Evolutionary conservation across 1,140 invertebrate genomes (phyloP).

Genomic region (Caenorhabditis elegans): DNA sequence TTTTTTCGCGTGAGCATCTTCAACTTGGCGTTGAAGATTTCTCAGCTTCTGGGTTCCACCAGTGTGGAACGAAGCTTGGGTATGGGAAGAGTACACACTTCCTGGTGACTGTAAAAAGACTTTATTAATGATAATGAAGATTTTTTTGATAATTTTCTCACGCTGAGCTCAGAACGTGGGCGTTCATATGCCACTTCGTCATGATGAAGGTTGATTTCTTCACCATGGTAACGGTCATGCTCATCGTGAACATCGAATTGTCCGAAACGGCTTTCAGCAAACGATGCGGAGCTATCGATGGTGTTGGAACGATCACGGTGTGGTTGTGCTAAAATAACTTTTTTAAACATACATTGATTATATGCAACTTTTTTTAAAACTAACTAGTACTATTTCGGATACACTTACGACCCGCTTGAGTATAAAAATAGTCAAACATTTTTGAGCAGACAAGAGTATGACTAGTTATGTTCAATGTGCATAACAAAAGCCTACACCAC

Average conservation of each 20-base stretch:
- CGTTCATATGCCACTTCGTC: constrained; percentile 43
- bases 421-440: background rate
- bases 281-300: constrained; percentile 30
- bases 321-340: too few relatives aligned
- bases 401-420: background rate
- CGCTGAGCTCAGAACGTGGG: background rate
- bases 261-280: constrained; percentile 39
- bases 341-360: too few relatives aligned
- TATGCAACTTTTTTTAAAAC: background rate
- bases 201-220: constrained; percentile 41
- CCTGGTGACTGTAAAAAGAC: background rate
- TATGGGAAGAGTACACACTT: background rate
- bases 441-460: background rate
- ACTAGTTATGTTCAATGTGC: background rate
- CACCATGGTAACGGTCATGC: constrained; percentile 22
- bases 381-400: background rate
- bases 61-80: background rate
- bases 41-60: constrained; percentile 25
- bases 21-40: constrained; percentile 27
- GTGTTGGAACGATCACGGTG: constrained; percentile 42
- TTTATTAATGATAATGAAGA: background rate
- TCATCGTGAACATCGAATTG: constrained; percentile 43
- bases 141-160: background rate
- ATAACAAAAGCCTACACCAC: constrained; percentile 13
- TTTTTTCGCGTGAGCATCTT: constrained; percentile 19